Percentiles rank a stretch among this genome's conserved stretches.
These are phyloP conservation scores for Orthonychiurus folsomi DNA, from an alignment of 2,888 invertebrate species.

Conservation along the genomic window DNA sequence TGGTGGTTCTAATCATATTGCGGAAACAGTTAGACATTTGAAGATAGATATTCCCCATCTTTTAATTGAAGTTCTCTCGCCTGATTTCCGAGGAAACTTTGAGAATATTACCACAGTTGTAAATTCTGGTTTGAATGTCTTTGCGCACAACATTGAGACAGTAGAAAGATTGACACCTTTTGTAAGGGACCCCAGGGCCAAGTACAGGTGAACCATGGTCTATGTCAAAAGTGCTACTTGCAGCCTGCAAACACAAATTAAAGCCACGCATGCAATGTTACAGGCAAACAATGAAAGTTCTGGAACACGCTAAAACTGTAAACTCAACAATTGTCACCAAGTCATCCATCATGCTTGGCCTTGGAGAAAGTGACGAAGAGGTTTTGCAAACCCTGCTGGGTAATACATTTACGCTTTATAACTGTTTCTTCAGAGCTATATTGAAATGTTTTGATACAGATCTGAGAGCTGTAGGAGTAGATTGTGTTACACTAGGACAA, in stretches of 20 bases:
- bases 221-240: too few relatives aligned
- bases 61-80: constrained; percentile 90
- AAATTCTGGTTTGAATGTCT: constrained; percentile 81
- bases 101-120: constrained; percentile 66
- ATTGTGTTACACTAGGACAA: constrained; percentile 93
- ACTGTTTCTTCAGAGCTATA: neutral
- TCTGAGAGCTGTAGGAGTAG: constrained; percentile 70
- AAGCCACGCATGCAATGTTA: constrained; percentile 27
- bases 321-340: constrained; percentile 84
- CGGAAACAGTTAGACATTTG: constrained; percentile 78
- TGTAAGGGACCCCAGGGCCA: constrained; percentile 87
- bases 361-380: constrained; percentile 82
- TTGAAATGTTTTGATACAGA: constrained; percentile 51
- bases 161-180: constrained; percentile 81
- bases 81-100: constrained; percentile 83
- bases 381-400: constrained; percentile 74
- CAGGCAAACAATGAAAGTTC: constrained; percentile 74
- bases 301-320: constrained; percentile 69
- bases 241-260: too few relatives aligned
- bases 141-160: constrained; percentile 97
- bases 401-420: constrained; percentile 41
- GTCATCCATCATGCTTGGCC: constrained; percentile 94
- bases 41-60: constrained; percentile 52
- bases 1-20: constrained; percentile 89
- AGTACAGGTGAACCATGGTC: constrained; percentile 60